Evolutionary conservation across 2,797 vertebrate species (phyloP).

Genomic region (Manis pentadactyla): DNA sequence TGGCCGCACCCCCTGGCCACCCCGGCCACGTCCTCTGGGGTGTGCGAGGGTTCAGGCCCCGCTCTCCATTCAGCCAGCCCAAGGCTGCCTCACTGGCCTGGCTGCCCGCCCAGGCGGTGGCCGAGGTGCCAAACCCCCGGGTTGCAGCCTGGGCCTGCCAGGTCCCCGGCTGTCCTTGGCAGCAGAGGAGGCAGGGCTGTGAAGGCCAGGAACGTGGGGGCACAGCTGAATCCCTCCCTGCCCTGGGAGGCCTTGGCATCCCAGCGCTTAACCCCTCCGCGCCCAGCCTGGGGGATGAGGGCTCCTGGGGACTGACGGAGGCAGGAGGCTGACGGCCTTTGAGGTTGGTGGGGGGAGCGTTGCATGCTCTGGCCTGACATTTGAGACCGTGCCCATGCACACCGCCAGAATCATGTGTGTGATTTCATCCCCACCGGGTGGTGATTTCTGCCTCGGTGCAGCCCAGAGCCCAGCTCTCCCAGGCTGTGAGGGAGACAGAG

Average conservation of each 20-base stretch:
- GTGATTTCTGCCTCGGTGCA: not conserved
- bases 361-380: not conserved
- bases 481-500: not conserved
- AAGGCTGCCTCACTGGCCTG: slow-evolving; percentile 35
- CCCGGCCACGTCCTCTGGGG: not conserved
- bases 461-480: not conserved
- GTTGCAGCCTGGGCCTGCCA: slow-evolving; percentile 17
- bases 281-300: not conserved
- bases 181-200: not conserved
- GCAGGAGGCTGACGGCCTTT: not conserved
- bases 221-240: not conserved
- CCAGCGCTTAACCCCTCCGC: slow-evolving; percentile 26
- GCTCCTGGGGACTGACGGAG: not conserved
- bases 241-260: not conserved
- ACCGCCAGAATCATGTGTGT: not conserved
- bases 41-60: not conserved
- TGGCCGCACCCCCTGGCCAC: not conserved
- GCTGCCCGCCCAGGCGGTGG: slow-evolving; percentile 5
- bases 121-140: slow-evolving; percentile 64
- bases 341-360: not conserved
- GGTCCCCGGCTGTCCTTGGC: slow-evolving; percentile 55
- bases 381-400: not conserved
- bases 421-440: not conserved
- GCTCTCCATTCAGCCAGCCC: not conserved
- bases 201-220: slow-evolving; percentile 31